Percentiles rank a stretch among this genome's conserved stretches.
Conservation (phyloP, 2,113 vertebrate genomes). For the Choloepus hoffmanni region DNA sequence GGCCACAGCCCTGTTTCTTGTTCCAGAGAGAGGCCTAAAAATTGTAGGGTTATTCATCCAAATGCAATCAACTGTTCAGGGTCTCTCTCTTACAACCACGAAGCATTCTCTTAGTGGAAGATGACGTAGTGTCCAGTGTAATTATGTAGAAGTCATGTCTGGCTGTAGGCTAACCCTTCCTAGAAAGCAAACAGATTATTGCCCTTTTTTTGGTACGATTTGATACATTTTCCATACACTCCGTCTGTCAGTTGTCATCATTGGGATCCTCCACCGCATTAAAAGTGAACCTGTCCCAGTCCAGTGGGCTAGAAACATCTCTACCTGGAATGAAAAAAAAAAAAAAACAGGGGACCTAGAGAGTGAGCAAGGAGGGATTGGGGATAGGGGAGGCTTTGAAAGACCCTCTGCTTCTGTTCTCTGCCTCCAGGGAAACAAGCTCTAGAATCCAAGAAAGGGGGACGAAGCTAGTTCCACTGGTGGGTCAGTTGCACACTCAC, state of each 20-base stretch:
- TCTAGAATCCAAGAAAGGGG: neutral
- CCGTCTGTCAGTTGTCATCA: constrained; percentile 46
- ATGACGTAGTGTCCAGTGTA: constrained; percentile 39
- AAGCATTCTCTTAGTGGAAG: constrained; percentile 62
- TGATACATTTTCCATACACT: constrained; percentile 69
- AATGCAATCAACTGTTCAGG: constrained; percentile 68
- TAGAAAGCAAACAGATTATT: constrained; percentile 55
- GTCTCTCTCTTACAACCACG: constrained; percentile 78
- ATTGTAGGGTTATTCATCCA: constrained; percentile 81
- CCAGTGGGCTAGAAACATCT: neutral
- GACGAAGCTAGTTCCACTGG: neutral
- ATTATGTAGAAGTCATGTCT: constrained; percentile 68
- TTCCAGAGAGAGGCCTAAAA: constrained; percentile 81
- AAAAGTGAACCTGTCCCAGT: neutral
- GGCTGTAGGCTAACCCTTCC: constrained; percentile 63
- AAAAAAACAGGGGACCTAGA: neutral
- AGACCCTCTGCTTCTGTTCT: neutral
- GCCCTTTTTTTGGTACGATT: constrained; percentile 81
- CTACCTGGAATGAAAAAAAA: neutral
- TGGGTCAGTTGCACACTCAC: neutral
- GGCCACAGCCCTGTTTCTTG: constrained; percentile 80
- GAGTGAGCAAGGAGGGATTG: neutral
- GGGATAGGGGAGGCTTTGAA: neutral
- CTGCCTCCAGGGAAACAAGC: neutral
- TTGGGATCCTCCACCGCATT: constrained; percentile 23